Evolutionary conservation across 92 coral and sea anemone genomes (phyloP).

Genomic region (Phenganax marumi): DNA sequence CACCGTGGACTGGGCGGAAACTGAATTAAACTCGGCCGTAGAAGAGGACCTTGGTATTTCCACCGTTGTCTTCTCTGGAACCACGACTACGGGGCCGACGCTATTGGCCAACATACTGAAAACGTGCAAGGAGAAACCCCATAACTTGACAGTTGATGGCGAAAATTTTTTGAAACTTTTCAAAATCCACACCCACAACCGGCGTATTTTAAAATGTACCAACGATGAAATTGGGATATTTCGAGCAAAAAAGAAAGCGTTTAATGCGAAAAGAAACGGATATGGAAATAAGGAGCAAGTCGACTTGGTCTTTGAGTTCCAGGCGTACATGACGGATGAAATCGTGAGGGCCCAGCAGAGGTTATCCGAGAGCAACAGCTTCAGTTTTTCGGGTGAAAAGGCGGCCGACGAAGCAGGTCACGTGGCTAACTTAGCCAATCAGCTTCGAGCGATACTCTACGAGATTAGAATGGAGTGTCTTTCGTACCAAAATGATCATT

Average conservation of each 20-base stretch:
- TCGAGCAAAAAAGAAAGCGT: conserved; percentile 43
- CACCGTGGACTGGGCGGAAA: conserved; percentile 42
- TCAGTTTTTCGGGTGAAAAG: conserved; percentile 49
- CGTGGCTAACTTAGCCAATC: conserved; percentile 58
- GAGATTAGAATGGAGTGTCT: conserved; percentile 61
- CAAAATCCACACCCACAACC: conserved; percentile 48
- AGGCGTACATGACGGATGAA: conserved; percentile 60
- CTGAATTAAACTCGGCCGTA: conserved; percentile 25
- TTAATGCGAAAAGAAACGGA: conserved; percentile 36
- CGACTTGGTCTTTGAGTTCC: conserved; percentile 58
- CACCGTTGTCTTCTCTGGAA: conserved; percentile 45
- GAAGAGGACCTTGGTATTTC: conserved; percentile 51
- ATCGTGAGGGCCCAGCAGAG: conserved; percentile 53
- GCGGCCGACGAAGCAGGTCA: conserved; percentile 61
- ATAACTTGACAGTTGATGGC: conserved; percentile 45
- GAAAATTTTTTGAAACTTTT: conserved; percentile 56
- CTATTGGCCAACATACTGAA: conserved; percentile 25
- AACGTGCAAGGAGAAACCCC: neutral
- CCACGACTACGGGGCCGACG: conserved; percentile 6
- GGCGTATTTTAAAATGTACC: conserved; percentile 50
- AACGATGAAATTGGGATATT: conserved; percentile 49
- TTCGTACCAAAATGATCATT: conserved; percentile 51
- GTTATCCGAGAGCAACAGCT: conserved; percentile 51
- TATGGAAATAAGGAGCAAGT: conserved; percentile 49
- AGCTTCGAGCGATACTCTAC: conserved; percentile 55